Percentiles rank a stretch among this genome's conserved stretches.
These are phyloP conservation scores for Lerista edwardsae DNA, from an alignment of 2,797 vertebrate genomes.

Conservation along the genomic window DNA sequence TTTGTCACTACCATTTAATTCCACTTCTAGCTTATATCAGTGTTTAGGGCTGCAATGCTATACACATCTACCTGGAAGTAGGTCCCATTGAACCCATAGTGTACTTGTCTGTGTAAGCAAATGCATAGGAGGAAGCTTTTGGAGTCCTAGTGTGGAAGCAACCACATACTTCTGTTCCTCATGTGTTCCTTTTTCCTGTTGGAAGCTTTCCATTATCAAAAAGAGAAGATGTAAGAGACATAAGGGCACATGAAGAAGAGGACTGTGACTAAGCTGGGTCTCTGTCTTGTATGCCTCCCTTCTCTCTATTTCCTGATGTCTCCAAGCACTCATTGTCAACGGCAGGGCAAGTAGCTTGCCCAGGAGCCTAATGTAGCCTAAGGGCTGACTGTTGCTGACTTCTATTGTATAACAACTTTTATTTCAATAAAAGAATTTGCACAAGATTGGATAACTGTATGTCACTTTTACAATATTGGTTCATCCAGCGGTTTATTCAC, in stretches of 20 bases:
- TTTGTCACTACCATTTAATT: too few relatives aligned
- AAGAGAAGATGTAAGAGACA: neutral
- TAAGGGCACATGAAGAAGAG: neutral
- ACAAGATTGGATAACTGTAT: conserved; percentile 46
- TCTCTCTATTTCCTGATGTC: neutral
- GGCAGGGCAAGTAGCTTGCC: neutral
- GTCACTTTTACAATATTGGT: conserved; percentile 24
- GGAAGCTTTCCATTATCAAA: too few relatives aligned
- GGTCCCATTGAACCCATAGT: too few relatives aligned
- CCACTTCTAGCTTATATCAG: too few relatives aligned
- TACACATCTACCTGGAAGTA: too few relatives aligned
- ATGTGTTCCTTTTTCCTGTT: too few relatives aligned
- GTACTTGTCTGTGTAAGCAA: too few relatives aligned
- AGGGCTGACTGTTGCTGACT: neutral
- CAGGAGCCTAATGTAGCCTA: too few relatives aligned
- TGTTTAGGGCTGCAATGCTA: too few relatives aligned
- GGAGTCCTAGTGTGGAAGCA: neutral
- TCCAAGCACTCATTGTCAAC: neutral
- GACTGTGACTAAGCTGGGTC: neutral
- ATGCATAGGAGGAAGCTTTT: too few relatives aligned
- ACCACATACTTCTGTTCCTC: neutral
- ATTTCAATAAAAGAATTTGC: conserved; percentile 80
- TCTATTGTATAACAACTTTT: conserved; percentile 69
- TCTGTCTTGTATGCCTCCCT: neutral
- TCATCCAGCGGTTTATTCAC: conserved; percentile 2